Conservation (phyloP, 2,797 vertebrate genomes). For the Melanotaenia pygmaea region DNA sequence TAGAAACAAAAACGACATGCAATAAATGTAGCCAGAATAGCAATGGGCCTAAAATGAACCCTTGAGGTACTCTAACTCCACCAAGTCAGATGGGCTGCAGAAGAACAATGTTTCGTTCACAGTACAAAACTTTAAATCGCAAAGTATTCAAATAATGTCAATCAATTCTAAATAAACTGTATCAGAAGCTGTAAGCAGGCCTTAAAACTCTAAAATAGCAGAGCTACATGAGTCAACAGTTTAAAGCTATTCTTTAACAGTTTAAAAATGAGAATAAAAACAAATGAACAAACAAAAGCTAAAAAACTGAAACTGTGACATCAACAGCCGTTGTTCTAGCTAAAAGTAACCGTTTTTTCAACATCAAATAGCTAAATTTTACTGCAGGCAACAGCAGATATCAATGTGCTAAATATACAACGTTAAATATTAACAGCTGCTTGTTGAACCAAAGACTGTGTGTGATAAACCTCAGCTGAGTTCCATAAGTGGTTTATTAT, state of each 20-base stretch:
- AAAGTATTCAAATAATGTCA: not conserved
- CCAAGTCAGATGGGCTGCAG: not conserved
- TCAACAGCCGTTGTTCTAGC: not conserved
- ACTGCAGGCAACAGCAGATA: not conserved
- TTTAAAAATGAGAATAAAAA: too few species aligned
- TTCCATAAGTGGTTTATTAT: constrained; percentile 40
- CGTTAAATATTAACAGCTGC: constrained; percentile 12
- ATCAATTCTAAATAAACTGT: not conserved
- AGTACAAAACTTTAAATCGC: not conserved
- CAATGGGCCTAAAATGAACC: not conserved
- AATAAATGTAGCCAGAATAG: not conserved
- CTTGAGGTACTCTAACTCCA: not conserved
- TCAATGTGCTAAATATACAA: constrained; percentile 5
- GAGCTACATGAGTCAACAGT: too few species aligned
- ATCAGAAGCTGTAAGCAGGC: too few species aligned
- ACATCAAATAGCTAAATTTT: not conserved
- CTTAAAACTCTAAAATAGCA: too few species aligned
- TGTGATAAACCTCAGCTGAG: constrained; percentile 27
- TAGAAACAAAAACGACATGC: not conserved
- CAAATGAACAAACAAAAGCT: not conserved
- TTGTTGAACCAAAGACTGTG: not conserved
- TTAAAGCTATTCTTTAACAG: too few species aligned
- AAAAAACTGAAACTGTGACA: constrained; percentile 7
- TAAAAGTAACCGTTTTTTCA: not conserved
- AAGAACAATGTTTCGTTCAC: not conserved